Evolutionary conservation across 1,140 invertebrate species (phyloP).

Genomic region (Trichonephila clavipes): DNA sequence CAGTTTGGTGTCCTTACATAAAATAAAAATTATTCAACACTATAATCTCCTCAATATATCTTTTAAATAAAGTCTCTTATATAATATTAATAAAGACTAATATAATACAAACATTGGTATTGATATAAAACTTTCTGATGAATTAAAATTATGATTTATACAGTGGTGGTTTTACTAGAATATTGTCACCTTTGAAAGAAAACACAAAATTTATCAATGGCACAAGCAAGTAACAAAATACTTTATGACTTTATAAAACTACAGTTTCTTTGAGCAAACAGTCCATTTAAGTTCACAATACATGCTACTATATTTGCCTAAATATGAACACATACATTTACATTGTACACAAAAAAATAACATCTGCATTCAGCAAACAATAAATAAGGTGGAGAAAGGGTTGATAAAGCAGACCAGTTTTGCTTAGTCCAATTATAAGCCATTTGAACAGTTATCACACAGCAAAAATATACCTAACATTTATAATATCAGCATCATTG

Average conservation of each 20-base stretch:
- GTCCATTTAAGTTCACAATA: slow-evolving; percentile 71
- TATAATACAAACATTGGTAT: slow-evolving; percentile 41
- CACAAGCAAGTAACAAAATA: slow-evolving; percentile 76
- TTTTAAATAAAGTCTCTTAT: not conserved
- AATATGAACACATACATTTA: slow-evolving; percentile 58
- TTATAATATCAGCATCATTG: slow-evolving; percentile 28
- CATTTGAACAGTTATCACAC: slow-evolving; percentile 57
- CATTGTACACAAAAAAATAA: slow-evolving; percentile 56
- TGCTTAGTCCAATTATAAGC: slow-evolving; percentile 25
- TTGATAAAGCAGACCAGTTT: slow-evolving; percentile 27
- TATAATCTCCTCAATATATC: slow-evolving; percentile 33
- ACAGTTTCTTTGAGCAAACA: slow-evolving; percentile 76
- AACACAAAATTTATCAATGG: slow-evolving; percentile 63
- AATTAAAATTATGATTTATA: slow-evolving; percentile 61
- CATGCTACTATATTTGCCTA: slow-evolving; percentile 59
- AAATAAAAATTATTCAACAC: slow-evolving; percentile 27
- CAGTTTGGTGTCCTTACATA: not conserved
- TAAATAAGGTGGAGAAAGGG: slow-evolving; percentile 50
- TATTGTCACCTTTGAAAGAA: slow-evolving; percentile 48
- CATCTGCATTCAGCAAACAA: slow-evolving; percentile 50
- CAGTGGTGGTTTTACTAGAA: slow-evolving; percentile 42
- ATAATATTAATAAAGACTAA: slow-evolving; percentile 26
- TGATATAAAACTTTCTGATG: slow-evolving; percentile 60
- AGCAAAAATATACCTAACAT: slow-evolving; percentile 73
- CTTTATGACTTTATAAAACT: slow-evolving; percentile 77